Evolutionary conservation across 2,888 invertebrate genomes (phyloP).

Genomic region (Andrena haemorrhoa): DNA sequence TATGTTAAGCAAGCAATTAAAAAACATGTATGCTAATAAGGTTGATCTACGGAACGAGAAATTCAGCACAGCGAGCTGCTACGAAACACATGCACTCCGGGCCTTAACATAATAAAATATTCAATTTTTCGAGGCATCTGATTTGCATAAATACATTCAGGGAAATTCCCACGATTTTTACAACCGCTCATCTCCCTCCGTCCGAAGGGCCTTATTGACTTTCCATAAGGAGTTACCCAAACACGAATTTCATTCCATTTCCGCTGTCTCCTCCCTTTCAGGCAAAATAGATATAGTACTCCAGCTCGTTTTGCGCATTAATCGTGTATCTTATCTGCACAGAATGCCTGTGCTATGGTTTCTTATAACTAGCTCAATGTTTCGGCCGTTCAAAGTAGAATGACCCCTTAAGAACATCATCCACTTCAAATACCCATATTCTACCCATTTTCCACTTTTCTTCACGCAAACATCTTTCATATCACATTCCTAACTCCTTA

Average conservation of each 20-base stretch:
- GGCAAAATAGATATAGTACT: not conserved
- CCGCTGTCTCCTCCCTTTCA: not conserved
- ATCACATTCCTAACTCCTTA: too few species aligned
- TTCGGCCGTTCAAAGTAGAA: too few species aligned
- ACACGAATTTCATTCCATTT: not conserved
- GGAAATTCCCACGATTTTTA: not conserved
- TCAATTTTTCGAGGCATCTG: slow-evolving; percentile 9
- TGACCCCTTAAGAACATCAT: too few species aligned
- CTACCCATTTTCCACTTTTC: too few species aligned
- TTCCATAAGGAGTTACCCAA: slow-evolving; percentile 4
- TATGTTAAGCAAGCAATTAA: slow-evolving; percentile 27
- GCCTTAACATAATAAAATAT: slow-evolving; percentile 29
- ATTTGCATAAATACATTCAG: slow-evolving; percentile 22
- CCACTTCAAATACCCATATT: too few species aligned
- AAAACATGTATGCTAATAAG: slow-evolving; percentile 42
- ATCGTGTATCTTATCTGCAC: too few species aligned
- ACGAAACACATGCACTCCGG: not conserved
- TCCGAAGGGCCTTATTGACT: not conserved
- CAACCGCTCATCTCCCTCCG: slow-evolving; percentile 4
- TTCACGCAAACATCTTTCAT: too few species aligned
- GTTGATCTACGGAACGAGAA: slow-evolving; percentile 5
- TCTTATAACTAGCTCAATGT: too few species aligned
- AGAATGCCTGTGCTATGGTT: too few species aligned
- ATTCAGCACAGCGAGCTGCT: not conserved
- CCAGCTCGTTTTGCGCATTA: not conserved